A percentile compares a stretch with the other conserved stretches of the same genome.
Evolutionary conservation across 2,797 vertebrate genomes (phyloP).

Genomic region (Lophius americanus): DNA sequence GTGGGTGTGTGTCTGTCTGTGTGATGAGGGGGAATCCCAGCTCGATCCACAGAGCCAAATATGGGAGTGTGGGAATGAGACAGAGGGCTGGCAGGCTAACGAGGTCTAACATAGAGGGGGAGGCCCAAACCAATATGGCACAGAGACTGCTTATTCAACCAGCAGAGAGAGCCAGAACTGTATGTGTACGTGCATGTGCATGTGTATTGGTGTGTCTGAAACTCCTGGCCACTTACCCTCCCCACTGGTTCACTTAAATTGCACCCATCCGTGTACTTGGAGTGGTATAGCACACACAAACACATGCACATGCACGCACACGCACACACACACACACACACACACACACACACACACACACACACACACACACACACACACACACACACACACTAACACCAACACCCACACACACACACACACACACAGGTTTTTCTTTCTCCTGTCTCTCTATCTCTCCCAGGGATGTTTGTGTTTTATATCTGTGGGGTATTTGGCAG

Average conservation of each 20-base stretch:
- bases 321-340: conserved; percentile 19
- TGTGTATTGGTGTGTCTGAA: conserved; percentile 9
- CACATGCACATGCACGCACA: conserved; percentile 17
- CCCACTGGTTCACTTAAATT: conserved; percentile 61
- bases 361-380: conserved; percentile 26
- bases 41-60: conserved; percentile 64
- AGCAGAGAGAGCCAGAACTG: conserved; percentile 49
- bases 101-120: conserved; percentile 71
- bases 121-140: conserved; percentile 74
- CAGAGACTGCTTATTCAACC: conserved; percentile 73
- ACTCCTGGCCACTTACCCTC: conserved; percentile 58
- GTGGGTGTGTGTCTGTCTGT: conserved; percentile 27
- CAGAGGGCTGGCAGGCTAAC: conserved; percentile 74
- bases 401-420: conserved; percentile 20
- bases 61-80: conserved; percentile 79
- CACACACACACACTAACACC: conserved; percentile 17
- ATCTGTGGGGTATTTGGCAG: conserved; percentile 60
- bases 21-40: conserved; percentile 74
- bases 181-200: conserved; percentile 31
- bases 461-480: conserved; percentile 63
- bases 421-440: conserved; percentile 46
- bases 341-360: conserved; percentile 16
- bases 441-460: conserved; percentile 52
- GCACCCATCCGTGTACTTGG: conserved; percentile 60
- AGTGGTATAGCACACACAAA: conserved; percentile 38